Percentiles rank a stretch among this genome's conserved stretches.
phyloP scores from a whole-genome alignment of 2,113 vertebrate species.

The Rhinogobius similis region DNA sequence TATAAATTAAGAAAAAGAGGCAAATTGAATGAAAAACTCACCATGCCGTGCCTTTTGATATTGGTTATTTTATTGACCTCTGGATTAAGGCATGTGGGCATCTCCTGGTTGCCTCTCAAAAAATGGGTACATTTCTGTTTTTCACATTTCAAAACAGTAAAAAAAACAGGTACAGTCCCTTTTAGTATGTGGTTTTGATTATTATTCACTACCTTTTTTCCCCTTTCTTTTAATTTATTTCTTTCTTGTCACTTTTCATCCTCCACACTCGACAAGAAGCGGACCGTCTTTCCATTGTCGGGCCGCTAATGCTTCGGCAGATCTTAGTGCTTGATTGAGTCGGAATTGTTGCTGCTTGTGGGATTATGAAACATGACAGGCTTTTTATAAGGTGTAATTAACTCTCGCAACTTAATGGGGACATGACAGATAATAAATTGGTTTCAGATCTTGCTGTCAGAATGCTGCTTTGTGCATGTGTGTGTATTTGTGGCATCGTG shows the following conservation, averaged over 20 bases:
- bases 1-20: too few species aligned
- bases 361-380: slow-evolving; percentile 79
- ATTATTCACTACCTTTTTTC: not conserved
- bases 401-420: slow-evolving; percentile 75
- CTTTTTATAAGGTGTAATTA: slow-evolving; percentile 82
- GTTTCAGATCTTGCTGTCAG: slow-evolving; percentile 67
- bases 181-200: not conserved
- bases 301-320: slow-evolving; percentile 52
- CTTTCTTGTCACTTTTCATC: not conserved
- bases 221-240: not conserved
- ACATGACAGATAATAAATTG: slow-evolving; percentile 81
- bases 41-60: too few species aligned
- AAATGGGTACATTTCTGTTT: too few species aligned
- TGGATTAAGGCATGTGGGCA: too few species aligned
- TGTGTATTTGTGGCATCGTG: slow-evolving; percentile 7
- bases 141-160: too few species aligned
- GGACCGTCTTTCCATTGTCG: slow-evolving; percentile 50
- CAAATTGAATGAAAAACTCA: too few species aligned
- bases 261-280: not conserved
- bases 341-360: slow-evolving; percentile 69
- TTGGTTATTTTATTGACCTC: too few species aligned
- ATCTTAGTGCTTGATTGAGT: slow-evolving; percentile 70
- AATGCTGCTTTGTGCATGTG: slow-evolving; percentile 10
- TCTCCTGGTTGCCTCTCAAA: too few species aligned
- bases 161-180: too few species aligned